Evolutionary conservation across 2,797 vertebrate species (phyloP).

Genomic region (Tenualosa ilisha): DNA sequence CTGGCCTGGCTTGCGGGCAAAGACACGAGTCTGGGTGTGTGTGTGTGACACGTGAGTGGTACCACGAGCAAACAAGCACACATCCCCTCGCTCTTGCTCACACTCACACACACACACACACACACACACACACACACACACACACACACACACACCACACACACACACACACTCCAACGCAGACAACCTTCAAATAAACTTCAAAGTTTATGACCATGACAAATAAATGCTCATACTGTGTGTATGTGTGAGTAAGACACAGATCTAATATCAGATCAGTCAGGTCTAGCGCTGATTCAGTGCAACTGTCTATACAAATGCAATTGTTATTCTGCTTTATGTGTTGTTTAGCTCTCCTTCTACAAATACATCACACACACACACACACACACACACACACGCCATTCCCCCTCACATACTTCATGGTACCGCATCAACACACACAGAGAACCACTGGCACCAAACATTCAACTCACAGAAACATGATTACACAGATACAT

Average conservation of each 20-base stretch:
- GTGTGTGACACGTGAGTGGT: constrained; percentile 63
- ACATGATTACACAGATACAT: neutral
- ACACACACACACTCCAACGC: no score
- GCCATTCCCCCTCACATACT: neutral
- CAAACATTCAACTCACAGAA: neutral
- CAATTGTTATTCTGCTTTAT: no score
- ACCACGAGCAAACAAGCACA: neutral
- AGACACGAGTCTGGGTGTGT: constrained; percentile 50
- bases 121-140: no score
- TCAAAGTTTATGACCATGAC: neutral
- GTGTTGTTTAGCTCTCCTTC: no score
- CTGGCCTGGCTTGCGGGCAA: constrained; percentile 54
- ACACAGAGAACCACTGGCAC: neutral
- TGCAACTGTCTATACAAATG: no score
- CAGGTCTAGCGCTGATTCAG: no score
- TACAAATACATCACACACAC: neutral
- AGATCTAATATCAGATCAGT: no score
- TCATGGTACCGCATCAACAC: neutral
- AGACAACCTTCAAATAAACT: neutral
- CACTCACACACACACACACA: neutral
- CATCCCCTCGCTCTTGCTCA: neutral
- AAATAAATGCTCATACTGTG: neutral
- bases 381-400: neutral
- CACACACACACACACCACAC: neutral
- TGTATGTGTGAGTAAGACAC: no score